Evolutionary conservation across 2,113 vertebrate species (phyloP).

Genomic region (Phoenicopterus ruber): DNA sequence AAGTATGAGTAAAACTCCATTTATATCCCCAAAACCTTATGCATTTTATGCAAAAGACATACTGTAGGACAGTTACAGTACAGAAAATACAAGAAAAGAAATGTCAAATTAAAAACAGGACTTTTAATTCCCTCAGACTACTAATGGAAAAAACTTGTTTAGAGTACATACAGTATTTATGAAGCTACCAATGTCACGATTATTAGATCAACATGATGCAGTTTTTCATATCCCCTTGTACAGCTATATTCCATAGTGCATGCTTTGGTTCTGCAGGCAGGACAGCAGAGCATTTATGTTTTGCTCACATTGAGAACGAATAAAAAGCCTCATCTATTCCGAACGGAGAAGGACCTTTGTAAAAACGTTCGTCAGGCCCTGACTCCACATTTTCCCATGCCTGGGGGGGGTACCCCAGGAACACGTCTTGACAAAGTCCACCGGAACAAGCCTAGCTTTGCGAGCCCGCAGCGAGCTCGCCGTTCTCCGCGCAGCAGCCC

Average conservation of each 20-base stretch:
- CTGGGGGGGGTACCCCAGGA: background rate
- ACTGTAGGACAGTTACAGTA: conserved; percentile 90
- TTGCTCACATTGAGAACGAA: conserved; percentile 61
- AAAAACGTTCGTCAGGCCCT: background rate
- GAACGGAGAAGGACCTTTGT: background rate
- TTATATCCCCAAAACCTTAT: conserved; percentile 98
- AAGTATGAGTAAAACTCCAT: conserved; percentile 99
- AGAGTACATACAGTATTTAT: conserved; percentile 85
- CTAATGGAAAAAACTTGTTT: conserved; percentile 81
- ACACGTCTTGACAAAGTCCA: background rate
- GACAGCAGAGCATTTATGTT: conserved; percentile 18
- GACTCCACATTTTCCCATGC: background rate
- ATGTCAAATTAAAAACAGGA: conserved; percentile 67
- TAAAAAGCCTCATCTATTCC: background rate
- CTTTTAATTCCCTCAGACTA: conserved; percentile 77
- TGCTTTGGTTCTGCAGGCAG: conserved; percentile 75
- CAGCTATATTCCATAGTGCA: conserved; percentile 71
- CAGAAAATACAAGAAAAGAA: conserved; percentile 86
- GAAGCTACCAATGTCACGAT: conserved; percentile 81
- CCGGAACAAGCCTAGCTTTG: background rate
- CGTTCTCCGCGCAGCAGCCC: background rate
- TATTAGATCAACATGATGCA: conserved; percentile 74
- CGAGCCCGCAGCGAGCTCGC: background rate
- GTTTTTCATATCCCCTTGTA: conserved; percentile 68
- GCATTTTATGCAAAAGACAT: conserved; percentile 95